Evolutionary conservation across 2,113 vertebrate species (phyloP).

Genomic region (Anarrhichthys ocellatus): DNA sequence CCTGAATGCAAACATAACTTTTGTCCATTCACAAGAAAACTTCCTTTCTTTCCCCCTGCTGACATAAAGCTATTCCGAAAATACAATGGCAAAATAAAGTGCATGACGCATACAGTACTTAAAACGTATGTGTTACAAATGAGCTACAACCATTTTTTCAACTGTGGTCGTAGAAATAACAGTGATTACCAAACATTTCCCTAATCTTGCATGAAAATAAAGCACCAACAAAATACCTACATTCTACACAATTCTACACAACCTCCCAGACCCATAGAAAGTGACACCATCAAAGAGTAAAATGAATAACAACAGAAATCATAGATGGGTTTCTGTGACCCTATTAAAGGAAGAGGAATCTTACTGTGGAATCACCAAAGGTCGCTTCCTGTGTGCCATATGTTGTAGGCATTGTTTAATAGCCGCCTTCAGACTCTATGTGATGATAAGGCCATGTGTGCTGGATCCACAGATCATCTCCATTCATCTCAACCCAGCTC

Average conservation of each 20-base stretch:
- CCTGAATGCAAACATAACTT: too few relatives aligned
- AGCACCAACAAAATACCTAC: not conserved
- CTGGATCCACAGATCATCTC: constrained; percentile 48
- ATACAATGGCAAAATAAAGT: not conserved
- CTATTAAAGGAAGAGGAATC: constrained; percentile 14
- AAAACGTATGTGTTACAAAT: not conserved
- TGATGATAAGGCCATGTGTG: constrained; percentile 46
- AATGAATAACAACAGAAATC: constrained; percentile 27
- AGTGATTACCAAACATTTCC: not conserved
- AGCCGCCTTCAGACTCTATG: constrained; percentile 50
- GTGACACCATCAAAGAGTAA: not conserved
- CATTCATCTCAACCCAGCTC: constrained; percentile 61
- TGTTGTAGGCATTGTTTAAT: constrained; percentile 50
- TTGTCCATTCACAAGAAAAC: not conserved
- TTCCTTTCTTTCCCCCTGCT: not conserved
- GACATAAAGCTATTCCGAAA: not conserved
- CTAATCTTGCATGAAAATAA: not conserved
- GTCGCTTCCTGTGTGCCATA: constrained; percentile 2
- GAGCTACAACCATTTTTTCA: not conserved
- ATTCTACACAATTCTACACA: not conserved
- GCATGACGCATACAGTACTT: not conserved
- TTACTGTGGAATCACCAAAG: constrained; percentile 25
- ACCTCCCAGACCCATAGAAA: not conserved
- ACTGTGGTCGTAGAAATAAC: not conserved
- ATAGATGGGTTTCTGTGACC: not conserved